A percentile compares a stretch with the other conserved stretches of the same genome.
Evolutionary conservation across 53 echinoderm and acorn worm genomes (phyloP).

Genomic region (Actinopyga echinites): DNA sequence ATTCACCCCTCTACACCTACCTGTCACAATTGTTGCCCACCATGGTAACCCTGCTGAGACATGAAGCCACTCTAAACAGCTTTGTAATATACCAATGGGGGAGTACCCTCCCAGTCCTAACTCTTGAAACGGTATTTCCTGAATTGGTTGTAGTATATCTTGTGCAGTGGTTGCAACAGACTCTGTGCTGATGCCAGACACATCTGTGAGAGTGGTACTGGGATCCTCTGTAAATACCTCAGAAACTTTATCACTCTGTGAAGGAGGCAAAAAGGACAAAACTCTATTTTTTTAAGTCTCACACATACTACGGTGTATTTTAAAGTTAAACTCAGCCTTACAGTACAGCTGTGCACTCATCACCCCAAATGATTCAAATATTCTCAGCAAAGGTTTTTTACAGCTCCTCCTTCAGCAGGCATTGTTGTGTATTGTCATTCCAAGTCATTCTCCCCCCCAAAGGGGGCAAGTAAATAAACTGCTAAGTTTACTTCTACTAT

Average conservation of each 20-base stretch:
- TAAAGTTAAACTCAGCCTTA: too few species aligned
- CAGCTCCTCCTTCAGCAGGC: too few species aligned
- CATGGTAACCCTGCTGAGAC: slow-evolving; percentile 87
- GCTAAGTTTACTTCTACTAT: too few species aligned
- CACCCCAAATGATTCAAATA: too few species aligned
- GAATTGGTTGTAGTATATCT: slow-evolving; percentile 84
- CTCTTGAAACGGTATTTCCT: slow-evolving; percentile 88
- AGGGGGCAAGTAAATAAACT: too few species aligned
- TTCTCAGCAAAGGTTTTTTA: too few species aligned
- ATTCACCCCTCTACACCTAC: too few species aligned
- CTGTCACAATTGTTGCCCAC: slow-evolving; percentile 88
- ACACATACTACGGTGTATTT: too few species aligned
- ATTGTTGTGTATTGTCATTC: too few species aligned
- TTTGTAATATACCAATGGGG: slow-evolving; percentile 83
- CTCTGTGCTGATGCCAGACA: not conserved
- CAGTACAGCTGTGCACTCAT: too few species aligned
- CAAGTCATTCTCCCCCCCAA: too few species aligned
- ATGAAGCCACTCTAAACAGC: slow-evolving; percentile 76
- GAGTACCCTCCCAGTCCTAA: slow-evolving; percentile 82
- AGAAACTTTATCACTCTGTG: not conserved
- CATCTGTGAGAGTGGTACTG: not conserved
- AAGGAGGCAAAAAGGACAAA: not conserved
- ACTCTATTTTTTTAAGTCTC: too few species aligned
- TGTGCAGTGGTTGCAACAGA: slow-evolving; percentile 71
- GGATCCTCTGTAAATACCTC: not conserved